Conservation (phyloP, 2,888 invertebrate genomes). For the Dasysyrphus tricinctus region DNA sequence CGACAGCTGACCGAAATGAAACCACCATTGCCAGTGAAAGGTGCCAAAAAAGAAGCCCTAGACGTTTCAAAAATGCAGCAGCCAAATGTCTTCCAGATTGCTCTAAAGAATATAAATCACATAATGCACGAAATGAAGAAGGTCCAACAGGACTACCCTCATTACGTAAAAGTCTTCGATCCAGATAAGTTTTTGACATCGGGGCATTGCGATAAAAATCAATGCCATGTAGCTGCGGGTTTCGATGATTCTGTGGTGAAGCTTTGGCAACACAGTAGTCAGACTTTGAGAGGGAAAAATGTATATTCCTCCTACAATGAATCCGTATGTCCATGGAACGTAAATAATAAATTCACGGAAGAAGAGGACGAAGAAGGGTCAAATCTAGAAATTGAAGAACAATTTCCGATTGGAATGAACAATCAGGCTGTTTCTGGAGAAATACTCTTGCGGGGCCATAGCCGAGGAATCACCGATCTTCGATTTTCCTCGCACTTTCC, state of each 20-base stretch:
- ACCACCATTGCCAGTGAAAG: slow-evolving; percentile 38
- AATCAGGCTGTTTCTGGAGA: slow-evolving; percentile 84
- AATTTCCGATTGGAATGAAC: slow-evolving; percentile 79
- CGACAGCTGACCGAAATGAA: slow-evolving; percentile 57
- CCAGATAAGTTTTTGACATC: slow-evolving; percentile 77
- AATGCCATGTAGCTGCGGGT: slow-evolving; percentile 82
- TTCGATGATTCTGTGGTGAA: slow-evolving; percentile 82
- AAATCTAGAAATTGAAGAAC: slow-evolving; percentile 69
- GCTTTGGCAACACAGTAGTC: slow-evolving; percentile 82
- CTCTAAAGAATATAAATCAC: slow-evolving; percentile 54
- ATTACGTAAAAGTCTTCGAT: slow-evolving; percentile 75
- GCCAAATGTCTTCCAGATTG: slow-evolving; percentile 61
- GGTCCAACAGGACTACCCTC: slow-evolving; percentile 62
- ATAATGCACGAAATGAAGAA: slow-evolving; percentile 59
- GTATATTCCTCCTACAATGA: slow-evolving; percentile 79
- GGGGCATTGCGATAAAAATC: slow-evolving; percentile 79
- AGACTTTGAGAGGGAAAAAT: slow-evolving; percentile 79
- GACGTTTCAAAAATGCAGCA: slow-evolving; percentile 61
- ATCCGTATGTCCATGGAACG: slow-evolving; percentile 80
- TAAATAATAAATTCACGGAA: slow-evolving; percentile 78
- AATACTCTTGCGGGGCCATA: slow-evolving; percentile 88
- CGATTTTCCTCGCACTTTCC: slow-evolving; percentile 85
- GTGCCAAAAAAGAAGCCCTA: slow-evolving; percentile 17
- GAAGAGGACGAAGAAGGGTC: slow-evolving; percentile 76
- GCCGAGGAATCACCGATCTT: slow-evolving; percentile 87